Evolutionary conservation across 2,888 invertebrate genomes (phyloP), one percentile per base, ranked within the genome.

Genomic region (Xylota sylvarum): DNA sequence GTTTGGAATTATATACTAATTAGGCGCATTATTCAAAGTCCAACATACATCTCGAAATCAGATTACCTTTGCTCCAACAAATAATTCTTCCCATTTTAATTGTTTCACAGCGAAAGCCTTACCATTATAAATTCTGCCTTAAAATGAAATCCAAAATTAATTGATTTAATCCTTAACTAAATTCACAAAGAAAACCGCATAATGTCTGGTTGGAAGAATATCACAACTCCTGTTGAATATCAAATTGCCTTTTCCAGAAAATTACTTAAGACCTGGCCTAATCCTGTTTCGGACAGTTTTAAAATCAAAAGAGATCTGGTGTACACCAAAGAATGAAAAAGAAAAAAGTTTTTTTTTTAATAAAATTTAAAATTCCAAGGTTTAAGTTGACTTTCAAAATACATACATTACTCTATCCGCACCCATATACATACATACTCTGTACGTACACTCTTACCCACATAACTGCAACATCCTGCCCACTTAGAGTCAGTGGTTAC

Each of bases 401-500:
- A 32, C 32, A 65, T 50, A 32, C 32, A 35, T 65, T 50, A 35
- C 2, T 50, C 32, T 35, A 17, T 9, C 30, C 46, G 23, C 7
- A 30, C 32, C 32, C 4, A 37, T n/a, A n/a, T n/a, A n/a, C n/a
- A n/a, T n/a, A n/a, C 40, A 19, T 6, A 64, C 10, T 19, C 48
- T 4, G 9, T 35, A 14, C 14, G 5, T 6, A 43, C 1, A 37
- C 37, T 40, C n/a, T 40, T 40, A 9, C 30, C 32, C 32, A 10
- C 27, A n/a, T 6, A 55, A 14, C 14, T 55, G 32, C 55, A 55
- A 40, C 40, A 55, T 40, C 14, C 52, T 40, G n/a, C 17, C 55
- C 37, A 40, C 12, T 27, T 30, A 37, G 17, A 55, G 14, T 30
- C 30, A 30, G 69, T 43, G 69, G 76, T 65, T 64, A 46, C 35